Base-by-base conservation (phyloP, 2,888 invertebrate genomes). In the Oligia latruncula region DNA sequence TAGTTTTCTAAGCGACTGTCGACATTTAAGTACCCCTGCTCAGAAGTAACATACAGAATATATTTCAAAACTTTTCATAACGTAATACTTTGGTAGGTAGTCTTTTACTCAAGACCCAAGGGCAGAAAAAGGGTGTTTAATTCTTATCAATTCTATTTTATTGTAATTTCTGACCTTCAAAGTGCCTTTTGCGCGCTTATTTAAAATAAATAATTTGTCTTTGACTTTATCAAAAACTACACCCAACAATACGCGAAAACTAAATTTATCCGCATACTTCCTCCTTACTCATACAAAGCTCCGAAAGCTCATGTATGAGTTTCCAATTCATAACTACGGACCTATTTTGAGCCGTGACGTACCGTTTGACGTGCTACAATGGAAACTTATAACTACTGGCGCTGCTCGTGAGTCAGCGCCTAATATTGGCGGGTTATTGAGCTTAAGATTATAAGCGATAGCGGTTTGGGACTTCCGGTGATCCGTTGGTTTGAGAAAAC, bases 361-460 rank as follows among this genome's bases (percentile, higher is more conserved):
- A 67, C 78, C 23, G 70, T 79, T 74, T 87, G 87, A 88, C 88
- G 88, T 88, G 71, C 66, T 77, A 87, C 87, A 89, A 89, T 92
- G 90, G 90, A 89, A 90, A 87, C 81, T 72, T 87, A 88, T 88
- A 81, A 74, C 90, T 82, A 82, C 90, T 88, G 84, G 87, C 87
- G 71, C 88, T 90, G 93, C 93, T 64, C 83, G 82, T 94, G 94
- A 94, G 87, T 94, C 94, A 94, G 90, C 90, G 88, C 86, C 90
- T 84, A 93, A 91, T 92, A 93, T 92, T 92, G 91, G 91, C 71
- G 77, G 74, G 62, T 62, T 72, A 72, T 70, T 64, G 23, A 9
- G 71, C 11, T 2, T 71, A 74, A 80, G 71, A 1, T 29, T 9
- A 80, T 43, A 29, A 49, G 88, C 79, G 85, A 35, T 0, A 83